Conservation (phyloP, 2,888 invertebrate genomes). For the Hirtodrosophila duncani region DNA sequence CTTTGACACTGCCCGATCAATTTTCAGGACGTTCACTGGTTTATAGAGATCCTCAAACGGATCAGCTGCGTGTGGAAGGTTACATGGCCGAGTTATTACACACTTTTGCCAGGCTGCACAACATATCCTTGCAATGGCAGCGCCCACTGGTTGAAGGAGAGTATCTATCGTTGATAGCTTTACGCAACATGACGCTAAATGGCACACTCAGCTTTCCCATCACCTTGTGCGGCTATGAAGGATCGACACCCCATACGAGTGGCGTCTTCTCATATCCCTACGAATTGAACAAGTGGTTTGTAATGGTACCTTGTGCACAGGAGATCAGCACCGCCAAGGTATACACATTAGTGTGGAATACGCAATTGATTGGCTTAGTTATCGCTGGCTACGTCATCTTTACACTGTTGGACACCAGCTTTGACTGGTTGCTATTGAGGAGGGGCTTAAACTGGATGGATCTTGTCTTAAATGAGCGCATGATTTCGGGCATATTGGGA, state of each 20-base stretch:
- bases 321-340: slow-evolving; percentile 45
- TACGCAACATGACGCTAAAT: slow-evolving; percentile 52
- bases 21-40: slow-evolving; percentile 27
- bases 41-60: slow-evolving; percentile 24
- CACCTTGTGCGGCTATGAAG: slow-evolving; percentile 51
- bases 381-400: slow-evolving; percentile 40
- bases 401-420: slow-evolving; percentile 31
- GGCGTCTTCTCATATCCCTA: slow-evolving; percentile 35
- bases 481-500: slow-evolving; percentile 48
- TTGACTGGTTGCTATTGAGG: slow-evolving; percentile 24
- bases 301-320: slow-evolving; percentile 49
- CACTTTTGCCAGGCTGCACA: slow-evolving; percentile 32
- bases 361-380: slow-evolving; percentile 18
- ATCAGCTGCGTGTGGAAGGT: slow-evolving; percentile 20
- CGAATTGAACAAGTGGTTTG: slow-evolving; percentile 33
- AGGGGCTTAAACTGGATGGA: slow-evolving; percentile 29
- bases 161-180: slow-evolving; percentile 19
- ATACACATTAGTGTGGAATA: slow-evolving; percentile 21
- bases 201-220: slow-evolving; percentile 43
- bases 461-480: slow-evolving; percentile 47
- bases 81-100: slow-evolving; percentile 33
- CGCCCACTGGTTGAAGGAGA: slow-evolving; percentile 13
- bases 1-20: slow-evolving; percentile 45
- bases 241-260: neutral
- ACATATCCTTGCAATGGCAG: slow-evolving; percentile 40